Evolutionary conservation across 2,888 invertebrate species (phyloP), one percentile per base, ranked within the genome.

Genomic region (Protophormia terraenovae): DNA sequence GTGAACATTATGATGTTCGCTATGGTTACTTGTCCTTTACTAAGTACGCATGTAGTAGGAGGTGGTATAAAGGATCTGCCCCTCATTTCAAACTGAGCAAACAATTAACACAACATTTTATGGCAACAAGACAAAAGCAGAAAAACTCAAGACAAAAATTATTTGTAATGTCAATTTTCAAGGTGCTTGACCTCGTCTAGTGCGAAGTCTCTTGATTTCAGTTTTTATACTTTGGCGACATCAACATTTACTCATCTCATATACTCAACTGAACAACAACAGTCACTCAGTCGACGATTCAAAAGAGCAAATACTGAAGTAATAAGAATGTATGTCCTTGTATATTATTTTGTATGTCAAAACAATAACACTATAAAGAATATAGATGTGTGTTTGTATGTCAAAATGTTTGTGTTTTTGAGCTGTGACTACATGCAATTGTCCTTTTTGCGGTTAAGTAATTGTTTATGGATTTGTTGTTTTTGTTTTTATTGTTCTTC

Each of bases 181-280:
- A 73, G 81, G 81, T 85, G 84, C 72, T 81, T 85, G 81, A 81
- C 73, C 84, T 85, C 77, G 84, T 81, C 81, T 85, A 16, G 32
- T 1, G 32, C 32, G 16, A 47, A 1, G 12, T 62, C 19, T 55
- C 4, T 55, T 73, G 29, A 45, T 24, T 27, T 22, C 22, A 45
- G 10, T 29, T 62, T 10, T 41, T 35, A 66, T 64, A 45, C 32
- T 41, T 69, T 69, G 75, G 69, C 53, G 81, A 76, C 81, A 53
- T 4, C 16, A 58, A 47, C 32, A 79, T 79, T 50, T 62, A 79
- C 35, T 79, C 69, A 78, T 41, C 7, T 53, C 22, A 29, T 66
- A 53, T 19, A 14, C 19, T 10, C 14, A 35, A n/a, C n/a, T 27
- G 3, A 35, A 19, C 27, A 76, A 41, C 66, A 77, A 66, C 66